Evolutionary conservation across 2,113 vertebrate species (phyloP), one percentile per base, ranked within the genome.

Genomic region (Otolemur garnettii): DNA sequence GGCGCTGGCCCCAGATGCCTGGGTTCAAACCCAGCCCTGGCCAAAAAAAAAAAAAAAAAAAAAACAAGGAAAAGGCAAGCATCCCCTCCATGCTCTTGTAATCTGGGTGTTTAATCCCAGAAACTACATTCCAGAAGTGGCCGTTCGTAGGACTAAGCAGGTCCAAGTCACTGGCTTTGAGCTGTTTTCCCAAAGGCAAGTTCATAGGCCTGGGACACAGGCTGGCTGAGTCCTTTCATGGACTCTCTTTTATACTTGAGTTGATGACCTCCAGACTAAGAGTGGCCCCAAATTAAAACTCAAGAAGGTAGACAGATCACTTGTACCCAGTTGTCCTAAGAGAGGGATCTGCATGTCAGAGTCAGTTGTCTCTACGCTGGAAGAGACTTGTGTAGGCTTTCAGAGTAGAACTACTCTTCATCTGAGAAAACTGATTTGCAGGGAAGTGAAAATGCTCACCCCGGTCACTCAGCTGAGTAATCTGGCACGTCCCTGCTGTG

Each of bases 171-270:
- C 21, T 0, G 2, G 19, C 79, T 38, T 28, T 2, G 30, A 55
- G 57, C 62, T 21, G 19, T 66, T 30, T 30, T 66, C 21, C 87
- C 15, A 0, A 5, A 0, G 0, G 64, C 17, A 13, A 11, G 7
- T 28, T 24, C 55, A 24, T n/a, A 33, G 69, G 50, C 24, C 13
- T 30, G 59, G 53, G 14, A 21, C 81, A 10, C 0, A 5, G 24
- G 17, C 35, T 0, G 0, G 9, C 14, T 0, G 13, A 45, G 24
- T 59, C n/a, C 0, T 24, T 28, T 57, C 35, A 38, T 1, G 30
- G 64, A 38, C 50, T 45, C 24, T 6, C 35, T 33, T 83, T 72
- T 26, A 11, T 8, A 24, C 66, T 17, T 28, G 9, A 2, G 45
- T 28, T 13, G 24, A 17, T 1, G 9, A 5, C 64, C 53, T 45